These are phyloP conservation scores for Lethrus apterus DNA, from an alignment of 1,140 invertebrate genomes.

Conservation along the genomic window DNA sequence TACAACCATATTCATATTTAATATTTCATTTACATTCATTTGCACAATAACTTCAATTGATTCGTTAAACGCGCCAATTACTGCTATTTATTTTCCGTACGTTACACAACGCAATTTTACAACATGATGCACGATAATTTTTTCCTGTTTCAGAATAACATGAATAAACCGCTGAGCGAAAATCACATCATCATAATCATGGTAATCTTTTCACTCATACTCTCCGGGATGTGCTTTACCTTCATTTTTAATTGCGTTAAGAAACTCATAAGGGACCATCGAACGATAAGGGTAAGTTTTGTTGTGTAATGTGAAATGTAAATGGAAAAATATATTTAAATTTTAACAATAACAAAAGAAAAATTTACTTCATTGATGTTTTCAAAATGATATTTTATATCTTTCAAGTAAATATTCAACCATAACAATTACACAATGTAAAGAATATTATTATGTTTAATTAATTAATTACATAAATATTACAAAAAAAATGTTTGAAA, in stretches of 20 bases:
- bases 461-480: no score
- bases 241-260: conserved; percentile 78
- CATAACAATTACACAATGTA: no score
- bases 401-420: no score
- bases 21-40: neutral
- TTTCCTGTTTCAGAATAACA: conserved; percentile 3
- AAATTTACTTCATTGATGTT: no score
- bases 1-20: neutral
- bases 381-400: no score
- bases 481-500: no score
- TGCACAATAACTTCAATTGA: neutral
- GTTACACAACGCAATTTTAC: no score
- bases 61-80: neutral
- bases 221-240: conserved; percentile 79
- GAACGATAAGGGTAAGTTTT: conserved; percentile 73
- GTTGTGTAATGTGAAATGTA: no score
- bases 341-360: no score
- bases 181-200: conserved; percentile 83
- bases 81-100: neutral
- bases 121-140: neutral
- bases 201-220: conserved; percentile 78
- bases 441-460: no score
- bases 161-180: conserved; percentile 24
- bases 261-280: conserved; percentile 76
- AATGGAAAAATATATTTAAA: no score